Evolutionary conservation across 2,113 vertebrate species (phyloP).

Genomic region (Archocentrus centrarchus): DNA sequence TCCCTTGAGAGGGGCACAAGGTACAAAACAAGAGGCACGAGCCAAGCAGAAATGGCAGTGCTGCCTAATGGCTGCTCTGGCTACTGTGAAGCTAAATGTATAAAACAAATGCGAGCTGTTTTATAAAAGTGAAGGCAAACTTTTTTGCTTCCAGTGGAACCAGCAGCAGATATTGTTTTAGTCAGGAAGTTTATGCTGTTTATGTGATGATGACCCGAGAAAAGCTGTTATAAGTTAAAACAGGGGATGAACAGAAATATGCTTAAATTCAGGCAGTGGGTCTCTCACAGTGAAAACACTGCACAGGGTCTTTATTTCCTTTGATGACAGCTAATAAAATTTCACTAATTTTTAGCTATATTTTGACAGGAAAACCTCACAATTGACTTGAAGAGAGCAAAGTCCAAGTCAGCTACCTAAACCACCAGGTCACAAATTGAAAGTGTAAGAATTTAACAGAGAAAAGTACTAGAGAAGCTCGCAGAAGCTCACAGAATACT

Average conservation of each 20-base stretch:
- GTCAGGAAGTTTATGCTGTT: neutral
- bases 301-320: neutral
- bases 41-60: slow-evolving; percentile 27
- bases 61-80: slow-evolving; percentile 24
- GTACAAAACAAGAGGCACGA: slow-evolving; percentile 74
- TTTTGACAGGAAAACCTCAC: neutral
- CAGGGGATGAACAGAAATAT: neutral
- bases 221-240: neutral
- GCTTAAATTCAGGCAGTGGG: neutral
- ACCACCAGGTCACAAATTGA: neutral
- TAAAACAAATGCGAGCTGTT: slow-evolving; percentile 22
- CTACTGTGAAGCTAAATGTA: slow-evolving; percentile 16
- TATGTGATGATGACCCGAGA: neutral
- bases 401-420: neutral
- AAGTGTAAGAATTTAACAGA: neutral
- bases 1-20: slow-evolving; percentile 62
- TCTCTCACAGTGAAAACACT: neutral
- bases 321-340: neutral
- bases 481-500: slow-evolving; percentile 63
- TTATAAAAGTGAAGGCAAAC: slow-evolving; percentile 32
- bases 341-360: neutral
- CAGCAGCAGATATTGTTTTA: neutral
- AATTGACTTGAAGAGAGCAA: neutral
- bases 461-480: neutral
- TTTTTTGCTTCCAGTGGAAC: neutral